Conservation (phyloP, 2,888 invertebrate genomes). For the Agrypnus murinus region DNA sequence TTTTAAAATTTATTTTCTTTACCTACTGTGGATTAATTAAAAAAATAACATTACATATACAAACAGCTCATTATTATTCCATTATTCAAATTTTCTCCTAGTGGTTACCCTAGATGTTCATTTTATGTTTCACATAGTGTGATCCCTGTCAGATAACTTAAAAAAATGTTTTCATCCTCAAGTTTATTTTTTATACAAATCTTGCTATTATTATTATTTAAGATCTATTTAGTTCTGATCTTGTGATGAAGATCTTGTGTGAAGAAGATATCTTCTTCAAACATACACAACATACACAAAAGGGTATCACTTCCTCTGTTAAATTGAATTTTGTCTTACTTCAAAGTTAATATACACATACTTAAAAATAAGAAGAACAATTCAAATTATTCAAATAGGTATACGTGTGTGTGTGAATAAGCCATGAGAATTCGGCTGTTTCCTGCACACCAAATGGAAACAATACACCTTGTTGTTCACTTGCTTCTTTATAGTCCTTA, state of each 20-base stretch:
- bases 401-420: constrained; percentile 47
- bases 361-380: constrained; percentile 47
- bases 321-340: constrained; percentile 41
- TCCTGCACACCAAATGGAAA: constrained; percentile 49
- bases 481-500: constrained; percentile 46
- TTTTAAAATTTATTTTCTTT: neutral
- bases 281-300: neutral
- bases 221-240: no score
- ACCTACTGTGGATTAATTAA: neutral
- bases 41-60: neutral
- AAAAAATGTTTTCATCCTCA: no score
- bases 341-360: constrained; percentile 36
- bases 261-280: neutral
- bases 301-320: constrained; percentile 17
- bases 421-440: constrained; percentile 53
- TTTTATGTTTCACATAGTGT: neutral
- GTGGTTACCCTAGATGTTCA: constrained; percentile 1
- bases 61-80: constrained; percentile 4
- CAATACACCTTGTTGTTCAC: constrained; percentile 49
- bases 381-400: constrained; percentile 44
- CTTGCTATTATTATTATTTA: no score
- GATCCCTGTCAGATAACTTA: neutral
- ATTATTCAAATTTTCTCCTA: neutral
- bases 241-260: no score
- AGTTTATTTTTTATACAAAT: no score